Conservation (phyloP, 2,888 invertebrate species). For the Herminia tarsipennalis region DNA sequence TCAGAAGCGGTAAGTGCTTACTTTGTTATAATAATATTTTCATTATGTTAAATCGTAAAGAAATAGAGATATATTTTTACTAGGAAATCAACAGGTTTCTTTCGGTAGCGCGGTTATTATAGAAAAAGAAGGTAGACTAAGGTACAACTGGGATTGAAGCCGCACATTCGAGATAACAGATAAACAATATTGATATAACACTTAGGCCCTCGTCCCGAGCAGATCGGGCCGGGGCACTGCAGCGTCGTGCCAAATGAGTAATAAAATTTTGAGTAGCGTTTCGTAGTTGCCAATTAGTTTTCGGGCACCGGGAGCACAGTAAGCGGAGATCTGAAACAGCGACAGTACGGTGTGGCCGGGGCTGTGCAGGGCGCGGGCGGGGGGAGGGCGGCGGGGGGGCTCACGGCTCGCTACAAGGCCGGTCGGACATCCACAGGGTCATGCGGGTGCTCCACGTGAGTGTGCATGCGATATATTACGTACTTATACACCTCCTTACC, state of each 20-base stretch:
- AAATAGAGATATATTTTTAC: background rate
- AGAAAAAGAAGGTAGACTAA: slow-evolving; percentile 25
- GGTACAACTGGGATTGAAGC: slow-evolving; percentile 50
- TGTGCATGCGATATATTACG: slow-evolving; percentile 73
- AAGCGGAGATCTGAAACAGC: slow-evolving; percentile 64
- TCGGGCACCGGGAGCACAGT: slow-evolving; percentile 52
- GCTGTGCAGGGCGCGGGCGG: slow-evolving; percentile 48
- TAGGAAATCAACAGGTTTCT: slow-evolving; percentile 51
- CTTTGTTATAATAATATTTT: too few species aligned
- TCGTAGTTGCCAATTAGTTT: slow-evolving; percentile 34
- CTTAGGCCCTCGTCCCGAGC: slow-evolving; percentile 24
- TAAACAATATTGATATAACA: slow-evolving; percentile 28
- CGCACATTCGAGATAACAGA: slow-evolving; percentile 32
- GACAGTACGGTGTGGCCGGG: slow-evolving; percentile 41
- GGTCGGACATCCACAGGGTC: slow-evolving; percentile 66
- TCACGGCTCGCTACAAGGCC: slow-evolving; percentile 44
- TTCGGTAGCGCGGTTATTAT: slow-evolving; percentile 16
- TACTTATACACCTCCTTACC: slow-evolving; percentile 87
- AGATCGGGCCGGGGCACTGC: slow-evolving; percentile 32
- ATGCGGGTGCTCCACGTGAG: slow-evolving; percentile 78
- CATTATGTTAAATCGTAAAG: too few species aligned
- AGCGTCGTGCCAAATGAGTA: slow-evolving; percentile 34
- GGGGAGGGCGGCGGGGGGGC: slow-evolving; percentile 31
- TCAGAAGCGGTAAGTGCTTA: too few species aligned
- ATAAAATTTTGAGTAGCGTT: slow-evolving; percentile 26